Evolutionary conservation across 2,797 vertebrate species (phyloP), one percentile per base, ranked within the genome.

Genomic region (Cephalopachus bancanus): DNA sequence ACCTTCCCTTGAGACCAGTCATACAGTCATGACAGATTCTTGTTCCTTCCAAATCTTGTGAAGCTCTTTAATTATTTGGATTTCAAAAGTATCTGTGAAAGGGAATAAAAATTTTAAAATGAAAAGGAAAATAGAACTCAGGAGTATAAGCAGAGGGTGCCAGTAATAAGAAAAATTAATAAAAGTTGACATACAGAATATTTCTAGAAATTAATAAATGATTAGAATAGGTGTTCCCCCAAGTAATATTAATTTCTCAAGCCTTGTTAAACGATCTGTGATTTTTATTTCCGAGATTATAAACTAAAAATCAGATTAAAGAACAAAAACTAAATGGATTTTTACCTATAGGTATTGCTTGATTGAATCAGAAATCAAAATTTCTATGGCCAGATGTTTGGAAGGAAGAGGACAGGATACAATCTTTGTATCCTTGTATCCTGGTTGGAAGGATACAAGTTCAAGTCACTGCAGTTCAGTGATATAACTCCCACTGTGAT

Each of bases 11-110:
- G 15, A 60, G 33, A 75, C 65, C 53, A 86, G 53, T 9, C 53
- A 44, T 28, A n/a, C 2, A 72, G 15, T 84, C 24, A 51, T 51
- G 37, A 8, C 12, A 59, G 59, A 94, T 17, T 53, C 74, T 91
- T 20, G 11, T n/a, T 62, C 78, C 28, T 80, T 89, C 30, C 78
- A 74, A 69, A 86, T 89, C n/a, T 81, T 79, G 4, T 55, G 44
- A 94, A 60, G 5, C 28, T 75, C 60, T 91, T 93, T 72, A 89
- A 83, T 75, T 76, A 57, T 78, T 62, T 97, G 75, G n/a, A 93
- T 94, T 96, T 91, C 80, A 86, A 98, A 95, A 95, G 44, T n/a
- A 95, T 75, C 26, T 2, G 10, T 76, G 51, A 84, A 97, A 76
- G 19, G 10, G 28, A 89, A 87, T n/a, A 69, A 93, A 89, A 26